phyloP scores from a whole-genome alignment of 2,888 invertebrate species.

The Limenitis camilla region DNA sequence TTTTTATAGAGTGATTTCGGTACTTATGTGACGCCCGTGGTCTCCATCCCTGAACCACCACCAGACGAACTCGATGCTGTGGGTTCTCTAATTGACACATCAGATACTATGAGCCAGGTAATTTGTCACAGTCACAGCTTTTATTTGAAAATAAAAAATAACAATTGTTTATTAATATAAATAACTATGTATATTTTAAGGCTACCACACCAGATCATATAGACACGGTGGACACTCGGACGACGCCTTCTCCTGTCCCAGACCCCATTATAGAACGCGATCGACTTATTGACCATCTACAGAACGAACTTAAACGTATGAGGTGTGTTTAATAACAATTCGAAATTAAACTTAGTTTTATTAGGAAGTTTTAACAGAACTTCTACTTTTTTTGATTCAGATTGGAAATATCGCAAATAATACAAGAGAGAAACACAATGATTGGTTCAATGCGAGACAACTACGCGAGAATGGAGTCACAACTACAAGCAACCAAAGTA shows the following conservation, averaged over 20 bases:
- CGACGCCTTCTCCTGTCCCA: slow-evolving; percentile 54
- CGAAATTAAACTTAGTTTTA: not conserved
- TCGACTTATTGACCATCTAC: slow-evolving; percentile 85
- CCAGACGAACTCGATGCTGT: slow-evolving; percentile 75
- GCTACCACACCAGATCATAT: slow-evolving; percentile 47
- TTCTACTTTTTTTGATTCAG: slow-evolving; percentile 27
- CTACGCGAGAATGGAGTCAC: slow-evolving; percentile 52
- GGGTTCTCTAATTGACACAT: slow-evolving; percentile 80
- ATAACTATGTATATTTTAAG: slow-evolving; percentile 26
- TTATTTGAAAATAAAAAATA: not conserved
- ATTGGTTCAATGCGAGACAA: slow-evolving; percentile 59
- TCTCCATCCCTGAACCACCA: slow-evolving; percentile 83
- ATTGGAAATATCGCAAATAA: slow-evolving; percentile 53
- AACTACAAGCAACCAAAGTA: slow-evolving; percentile 53
- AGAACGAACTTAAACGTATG: slow-evolving; percentile 82
- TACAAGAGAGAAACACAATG: slow-evolving; percentile 60
- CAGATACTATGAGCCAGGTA: slow-evolving; percentile 74
- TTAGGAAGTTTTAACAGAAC: not conserved
- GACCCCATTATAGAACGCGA: slow-evolving; percentile 78
- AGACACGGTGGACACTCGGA: slow-evolving; percentile 46
- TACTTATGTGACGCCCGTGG: slow-evolving; percentile 95
- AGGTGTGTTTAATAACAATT: slow-evolving; percentile 50
- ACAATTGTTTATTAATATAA: slow-evolving; percentile 13
- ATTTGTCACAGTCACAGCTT: not conserved
- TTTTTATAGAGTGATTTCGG: slow-evolving; percentile 87